Percentiles rank a stretch among this genome's conserved stretches.
Conservation (phyloP, 2,797 vertebrate species). For the Schizothorax lantsangensis region DNA sequence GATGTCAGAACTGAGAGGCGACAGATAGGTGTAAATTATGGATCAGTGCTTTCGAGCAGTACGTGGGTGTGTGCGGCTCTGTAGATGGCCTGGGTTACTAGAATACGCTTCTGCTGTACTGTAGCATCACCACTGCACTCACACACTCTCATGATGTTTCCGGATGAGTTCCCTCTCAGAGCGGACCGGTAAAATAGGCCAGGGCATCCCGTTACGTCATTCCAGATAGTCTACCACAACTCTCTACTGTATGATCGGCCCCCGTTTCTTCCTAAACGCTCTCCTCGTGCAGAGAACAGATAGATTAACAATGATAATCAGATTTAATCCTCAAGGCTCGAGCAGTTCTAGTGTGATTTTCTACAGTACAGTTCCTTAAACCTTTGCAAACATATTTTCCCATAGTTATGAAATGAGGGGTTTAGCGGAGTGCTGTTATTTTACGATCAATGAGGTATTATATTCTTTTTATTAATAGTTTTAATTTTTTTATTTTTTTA, state of each 20-base stretch:
- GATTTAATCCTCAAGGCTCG: slow-evolving; percentile 18
- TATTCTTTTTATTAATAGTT: neutral
- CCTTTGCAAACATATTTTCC: slow-evolving; percentile 1
- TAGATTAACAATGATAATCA: slow-evolving; percentile 2
- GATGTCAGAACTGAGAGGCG: slow-evolving; percentile 9
- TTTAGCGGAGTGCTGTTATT: neutral
- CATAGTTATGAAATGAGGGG: neutral
- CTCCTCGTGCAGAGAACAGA: slow-evolving; percentile 1
- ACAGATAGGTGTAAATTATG: slow-evolving; percentile 37
- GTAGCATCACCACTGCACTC: slow-evolving; percentile 55
- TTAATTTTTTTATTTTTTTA: no score
- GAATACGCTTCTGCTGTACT: slow-evolving; percentile 47
- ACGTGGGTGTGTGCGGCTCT: slow-evolving; percentile 23
- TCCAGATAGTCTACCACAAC: neutral
- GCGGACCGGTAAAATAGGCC: slow-evolving; percentile 10
- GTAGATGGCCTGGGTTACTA: slow-evolving; percentile 57
- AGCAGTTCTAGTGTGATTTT: neutral
- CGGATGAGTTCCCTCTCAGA: slow-evolving; percentile 37
- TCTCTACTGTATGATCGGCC: neutral
- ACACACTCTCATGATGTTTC: slow-evolving; percentile 62
- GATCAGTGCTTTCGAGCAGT: slow-evolving; percentile 21
- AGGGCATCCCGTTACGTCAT: slow-evolving; percentile 39
- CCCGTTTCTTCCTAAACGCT: neutral
- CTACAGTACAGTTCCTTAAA: neutral
- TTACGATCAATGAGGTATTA: neutral